phyloP scores from a whole-genome alignment of 1,140 invertebrate species.

The Heliconius eleuchia region DNA sequence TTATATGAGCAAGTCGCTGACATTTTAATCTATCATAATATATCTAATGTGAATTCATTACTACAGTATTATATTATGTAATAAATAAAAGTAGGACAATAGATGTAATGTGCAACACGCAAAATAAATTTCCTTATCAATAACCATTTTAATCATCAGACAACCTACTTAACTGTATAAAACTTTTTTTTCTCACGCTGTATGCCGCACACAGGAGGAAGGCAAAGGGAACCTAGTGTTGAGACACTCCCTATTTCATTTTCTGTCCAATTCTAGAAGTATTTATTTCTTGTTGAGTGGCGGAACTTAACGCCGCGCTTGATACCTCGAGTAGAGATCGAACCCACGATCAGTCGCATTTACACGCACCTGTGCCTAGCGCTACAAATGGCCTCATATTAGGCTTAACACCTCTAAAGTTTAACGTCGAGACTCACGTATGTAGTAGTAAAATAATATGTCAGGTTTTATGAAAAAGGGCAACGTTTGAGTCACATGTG shows the following conservation, averaged over 20 bases:
- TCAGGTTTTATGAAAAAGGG: neutral
- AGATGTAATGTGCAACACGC: slow-evolving; percentile 45
- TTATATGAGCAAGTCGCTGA: slow-evolving; percentile 28
- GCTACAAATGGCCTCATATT: neutral
- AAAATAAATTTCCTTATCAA: slow-evolving; percentile 40
- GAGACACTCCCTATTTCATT: too few relatives aligned
- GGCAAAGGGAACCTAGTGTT: too few relatives aligned
- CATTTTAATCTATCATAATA: slow-evolving; percentile 31
- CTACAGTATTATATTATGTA: slow-evolving; percentile 54
- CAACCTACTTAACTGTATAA: neutral
- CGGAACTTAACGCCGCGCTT: too few relatives aligned
- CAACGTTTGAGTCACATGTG: slow-evolving; percentile 31
- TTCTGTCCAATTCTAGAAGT: too few relatives aligned
- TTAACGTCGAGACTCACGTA: neutral
- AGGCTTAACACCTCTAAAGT: neutral
- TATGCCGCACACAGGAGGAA: too few relatives aligned
- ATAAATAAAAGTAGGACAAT: slow-evolving; percentile 61
- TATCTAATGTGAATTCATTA: slow-evolving; percentile 34
- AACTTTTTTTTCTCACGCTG: neutral
- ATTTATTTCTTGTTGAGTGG: too few relatives aligned
- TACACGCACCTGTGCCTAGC: too few relatives aligned
- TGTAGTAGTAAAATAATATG: neutral
- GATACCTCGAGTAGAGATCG: too few relatives aligned
- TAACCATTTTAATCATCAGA: slow-evolving; percentile 2
- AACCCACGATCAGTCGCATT: too few relatives aligned